phyloP scores from a whole-genome alignment of 1,140 invertebrate species.

The Procambarus clarkii region DNA sequence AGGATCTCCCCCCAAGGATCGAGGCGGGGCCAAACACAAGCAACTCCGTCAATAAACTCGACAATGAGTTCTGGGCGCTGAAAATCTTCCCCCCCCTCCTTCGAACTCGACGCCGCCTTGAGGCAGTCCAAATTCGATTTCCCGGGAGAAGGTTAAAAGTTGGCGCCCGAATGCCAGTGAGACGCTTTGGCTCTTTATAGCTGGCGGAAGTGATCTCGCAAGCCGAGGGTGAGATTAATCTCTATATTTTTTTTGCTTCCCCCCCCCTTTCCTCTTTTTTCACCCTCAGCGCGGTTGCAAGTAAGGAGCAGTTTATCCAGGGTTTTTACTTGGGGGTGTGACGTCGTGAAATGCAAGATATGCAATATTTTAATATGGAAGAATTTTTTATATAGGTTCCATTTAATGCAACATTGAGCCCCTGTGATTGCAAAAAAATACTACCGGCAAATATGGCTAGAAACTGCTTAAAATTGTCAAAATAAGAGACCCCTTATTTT shows the following conservation, averaged over 20 bases:
- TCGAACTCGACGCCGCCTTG: not conserved
- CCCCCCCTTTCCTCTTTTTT: too few species aligned
- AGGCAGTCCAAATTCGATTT: conserved; percentile 12
- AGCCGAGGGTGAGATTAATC: not conserved
- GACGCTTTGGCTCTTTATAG: not conserved
- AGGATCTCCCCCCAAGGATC: not conserved
- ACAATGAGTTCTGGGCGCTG: not conserved
- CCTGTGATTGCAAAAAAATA: too few species aligned
- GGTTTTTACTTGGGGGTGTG: too few species aligned
- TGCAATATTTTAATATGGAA: too few species aligned
- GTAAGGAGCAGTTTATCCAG: too few species aligned
- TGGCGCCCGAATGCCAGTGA: not conserved
- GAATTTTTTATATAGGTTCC: too few species aligned
- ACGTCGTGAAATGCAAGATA: too few species aligned
- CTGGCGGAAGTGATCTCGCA: not conserved
- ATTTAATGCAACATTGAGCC: too few species aligned
- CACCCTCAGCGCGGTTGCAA: too few species aligned
- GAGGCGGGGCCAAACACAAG: not conserved
- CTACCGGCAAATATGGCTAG: too few species aligned
- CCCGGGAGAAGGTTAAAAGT: conserved; percentile 2
- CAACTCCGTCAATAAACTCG: not conserved
- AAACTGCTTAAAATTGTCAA: too few species aligned
- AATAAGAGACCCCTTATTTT: too few species aligned
- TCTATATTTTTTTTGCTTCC: not conserved
- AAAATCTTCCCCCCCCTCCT: not conserved